Evolutionary conservation across 2,888 invertebrate genomes (phyloP).

Genomic region (Pegoplata infirma): DNA sequence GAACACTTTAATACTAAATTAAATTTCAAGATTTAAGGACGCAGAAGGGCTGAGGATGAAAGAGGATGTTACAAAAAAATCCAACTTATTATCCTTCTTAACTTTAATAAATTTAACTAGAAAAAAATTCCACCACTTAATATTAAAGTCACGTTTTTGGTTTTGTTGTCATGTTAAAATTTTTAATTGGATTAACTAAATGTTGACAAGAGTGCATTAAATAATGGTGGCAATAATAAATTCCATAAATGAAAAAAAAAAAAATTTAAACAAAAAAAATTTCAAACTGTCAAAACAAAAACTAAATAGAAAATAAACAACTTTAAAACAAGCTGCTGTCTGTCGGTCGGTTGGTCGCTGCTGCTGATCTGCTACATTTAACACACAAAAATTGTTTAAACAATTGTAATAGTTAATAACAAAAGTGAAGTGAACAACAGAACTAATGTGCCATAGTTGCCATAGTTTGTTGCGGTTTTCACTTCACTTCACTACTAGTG

Average conservation of each 20-base stretch:
- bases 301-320: conserved; percentile 5
- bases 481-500: conserved; percentile 17
- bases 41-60: too few relatives aligned
- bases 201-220: conserved; percentile 72
- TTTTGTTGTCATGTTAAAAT: conserved; percentile 52
- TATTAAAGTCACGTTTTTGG: background rate
- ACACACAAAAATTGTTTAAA: conserved; percentile 27
- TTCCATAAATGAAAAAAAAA: conserved; percentile 24
- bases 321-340: background rate
- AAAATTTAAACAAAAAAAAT: conserved; percentile 2
- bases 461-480: conserved; percentile 49
- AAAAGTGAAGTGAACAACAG: too few relatives aligned
- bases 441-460: conserved; percentile 37
- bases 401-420: conserved; percentile 42
- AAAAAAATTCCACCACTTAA: too few relatives aligned
- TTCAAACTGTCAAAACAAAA: too few relatives aligned
- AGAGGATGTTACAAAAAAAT: too few relatives aligned
- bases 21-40: too few relatives aligned
- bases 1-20: too few relatives aligned
- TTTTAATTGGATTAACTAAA: conserved; percentile 76
- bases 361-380: too few relatives aligned
- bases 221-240: conserved; percentile 57
- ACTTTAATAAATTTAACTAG: too few relatives aligned
- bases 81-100: too few relatives aligned
- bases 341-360: too few relatives aligned